These are phyloP conservation scores for Phalanger gymnotis DNA, from an alignment of 2,797 vertebrate species.

Conservation along the genomic window DNA sequence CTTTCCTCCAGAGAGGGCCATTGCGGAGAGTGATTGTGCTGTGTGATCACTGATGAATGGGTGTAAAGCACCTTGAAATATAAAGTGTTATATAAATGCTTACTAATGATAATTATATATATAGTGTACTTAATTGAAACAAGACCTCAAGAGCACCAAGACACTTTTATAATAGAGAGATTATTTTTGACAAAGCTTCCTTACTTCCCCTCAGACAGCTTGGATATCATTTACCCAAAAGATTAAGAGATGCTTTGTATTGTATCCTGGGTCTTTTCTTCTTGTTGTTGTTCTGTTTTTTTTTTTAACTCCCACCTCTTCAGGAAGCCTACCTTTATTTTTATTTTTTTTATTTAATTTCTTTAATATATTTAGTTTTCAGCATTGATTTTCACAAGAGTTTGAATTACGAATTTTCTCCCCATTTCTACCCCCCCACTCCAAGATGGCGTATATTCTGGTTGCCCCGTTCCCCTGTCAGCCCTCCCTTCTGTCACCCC, in stretches of 20 bases:
- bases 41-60: constrained; percentile 5
- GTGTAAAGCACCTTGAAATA: constrained; percentile 32
- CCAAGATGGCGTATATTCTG: no score
- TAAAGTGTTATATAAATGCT: not conserved
- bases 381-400: no score
- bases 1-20: constrained; percentile 10
- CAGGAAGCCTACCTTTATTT: no score
- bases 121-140: constrained; percentile 10
- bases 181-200: constrained; percentile 1
- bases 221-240: constrained; percentile 27
- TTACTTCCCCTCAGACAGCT: constrained; percentile 7
- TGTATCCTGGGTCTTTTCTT: constrained; percentile 39
- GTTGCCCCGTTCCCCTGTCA: no score
- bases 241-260: not conserved
- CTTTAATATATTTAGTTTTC: no score
- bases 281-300: not conserved
- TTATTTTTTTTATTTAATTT: no score
- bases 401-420: no score
- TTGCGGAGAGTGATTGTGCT: not conserved
- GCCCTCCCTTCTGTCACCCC: no score
- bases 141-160: not conserved
- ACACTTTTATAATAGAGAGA: constrained; percentile 3
- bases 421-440: no score
- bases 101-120: constrained; percentile 7
- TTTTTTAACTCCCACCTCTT: no score